These are phyloP conservation scores for Heptranchias perlo DNA, from an alignment of 2,113 vertebrate genomes.

Conservation along the genomic window DNA sequence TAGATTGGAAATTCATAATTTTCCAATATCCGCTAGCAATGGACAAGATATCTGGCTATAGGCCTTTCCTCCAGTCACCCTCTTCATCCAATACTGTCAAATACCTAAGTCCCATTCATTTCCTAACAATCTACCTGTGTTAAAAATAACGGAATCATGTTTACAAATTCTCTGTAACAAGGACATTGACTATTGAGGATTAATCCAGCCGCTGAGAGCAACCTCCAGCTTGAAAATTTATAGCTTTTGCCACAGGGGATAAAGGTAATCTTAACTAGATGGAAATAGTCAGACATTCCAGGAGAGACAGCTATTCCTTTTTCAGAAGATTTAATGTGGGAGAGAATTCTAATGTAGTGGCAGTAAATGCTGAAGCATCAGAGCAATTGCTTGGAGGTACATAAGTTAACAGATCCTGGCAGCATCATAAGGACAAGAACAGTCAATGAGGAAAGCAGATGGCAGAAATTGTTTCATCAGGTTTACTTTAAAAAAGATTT, in stretches of 20 bases:
- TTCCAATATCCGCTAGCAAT: background rate
- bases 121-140: background rate
- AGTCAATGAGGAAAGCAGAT: slow-evolving; percentile 15
- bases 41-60: background rate
- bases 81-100: background rate
- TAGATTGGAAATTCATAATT: background rate
- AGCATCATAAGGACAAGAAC: background rate
- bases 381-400: background rate
- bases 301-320: background rate
- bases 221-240: background rate
- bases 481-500: background rate
- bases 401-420: background rate
- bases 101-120: background rate
- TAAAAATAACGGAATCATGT: background rate
- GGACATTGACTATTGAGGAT: background rate
- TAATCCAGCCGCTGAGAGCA: background rate
- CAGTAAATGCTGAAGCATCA: background rate
- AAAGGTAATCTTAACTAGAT: background rate
- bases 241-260: background rate
- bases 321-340: background rate
- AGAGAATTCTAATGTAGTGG: background rate
- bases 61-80: background rate
- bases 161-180: background rate
- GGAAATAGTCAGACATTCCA: background rate
- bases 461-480: background rate